Conservation (phyloP, 2,888 invertebrate species). For the Trachelus troglodyta region DNA sequence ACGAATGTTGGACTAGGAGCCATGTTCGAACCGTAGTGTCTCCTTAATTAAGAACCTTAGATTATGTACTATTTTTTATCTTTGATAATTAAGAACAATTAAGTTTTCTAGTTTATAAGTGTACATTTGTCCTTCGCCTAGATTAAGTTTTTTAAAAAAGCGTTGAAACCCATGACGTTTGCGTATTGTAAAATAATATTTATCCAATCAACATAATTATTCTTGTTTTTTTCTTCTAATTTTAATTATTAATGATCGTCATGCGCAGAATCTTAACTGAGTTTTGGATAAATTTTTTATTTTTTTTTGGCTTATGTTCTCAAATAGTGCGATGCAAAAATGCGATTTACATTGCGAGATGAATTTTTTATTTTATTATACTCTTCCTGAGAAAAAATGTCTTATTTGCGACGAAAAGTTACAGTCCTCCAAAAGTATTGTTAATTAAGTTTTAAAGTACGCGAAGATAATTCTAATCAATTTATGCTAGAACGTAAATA, state of each 20-base stretch:
- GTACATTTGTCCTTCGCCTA: constrained; percentile 4
- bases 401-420: background rate
- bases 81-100: background rate
- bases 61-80: background rate
- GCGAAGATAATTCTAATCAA: constrained; percentile 3
- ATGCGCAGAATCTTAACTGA: background rate
- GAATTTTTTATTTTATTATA: background rate
- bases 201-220: background rate
- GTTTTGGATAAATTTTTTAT: background rate
- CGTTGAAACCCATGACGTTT: background rate
- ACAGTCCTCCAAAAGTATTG: background rate
- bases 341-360: background rate
- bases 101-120: constrained; percentile 1
- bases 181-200: constrained; percentile 3
- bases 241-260: background rate
- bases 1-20: background rate
- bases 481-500: background rate
- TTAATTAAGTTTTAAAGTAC: background rate
- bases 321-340: background rate
- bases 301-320: background rate
- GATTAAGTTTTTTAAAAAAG: background rate
- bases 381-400: background rate
- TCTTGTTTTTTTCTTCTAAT: background rate
- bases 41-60: background rate
- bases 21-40: background rate